Conservation (phyloP, 2,888 invertebrate species). For the Eupithecia abbreviata region DNA sequence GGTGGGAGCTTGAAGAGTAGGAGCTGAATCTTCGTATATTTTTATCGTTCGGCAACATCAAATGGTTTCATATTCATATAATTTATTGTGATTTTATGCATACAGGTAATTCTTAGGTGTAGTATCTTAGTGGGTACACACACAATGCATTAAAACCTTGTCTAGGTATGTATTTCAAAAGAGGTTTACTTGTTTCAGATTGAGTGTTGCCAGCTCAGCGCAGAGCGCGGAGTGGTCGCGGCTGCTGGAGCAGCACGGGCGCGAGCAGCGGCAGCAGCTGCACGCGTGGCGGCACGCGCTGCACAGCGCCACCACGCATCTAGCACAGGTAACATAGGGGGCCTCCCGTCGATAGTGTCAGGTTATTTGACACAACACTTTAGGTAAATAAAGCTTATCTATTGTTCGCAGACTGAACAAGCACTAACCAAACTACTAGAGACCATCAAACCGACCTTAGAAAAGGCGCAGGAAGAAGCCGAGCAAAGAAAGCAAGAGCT, state of each 20-base stretch:
- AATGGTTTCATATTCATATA: too few species aligned
- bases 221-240: slow-evolving; percentile 92
- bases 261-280: slow-evolving; percentile 89
- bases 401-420: slow-evolving; percentile 87
- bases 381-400: not conserved
- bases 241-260: slow-evolving; percentile 90
- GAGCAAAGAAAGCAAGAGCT: slow-evolving; percentile 57
- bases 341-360: not conserved
- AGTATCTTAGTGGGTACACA: too few species aligned
- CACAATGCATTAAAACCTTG: too few species aligned
- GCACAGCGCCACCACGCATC: slow-evolving; percentile 87
- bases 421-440: slow-evolving; percentile 89
- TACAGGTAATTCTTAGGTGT: too few species aligned
- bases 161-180: not conserved
- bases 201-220: slow-evolving; percentile 82
- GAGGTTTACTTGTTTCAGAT: slow-evolving; percentile 43
- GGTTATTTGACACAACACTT: too few species aligned
- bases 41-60: too few species aligned
- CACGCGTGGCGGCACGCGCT: slow-evolving; percentile 92
- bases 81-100: too few species aligned
- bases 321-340: slow-evolving; percentile 86
- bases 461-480: slow-evolving; percentile 59
- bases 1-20: too few species aligned
- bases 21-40: too few species aligned
- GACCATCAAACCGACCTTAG: slow-evolving; percentile 77